phyloP scores from a whole-genome alignment of 2,888 invertebrate species.

The Athalia rosae region DNA sequence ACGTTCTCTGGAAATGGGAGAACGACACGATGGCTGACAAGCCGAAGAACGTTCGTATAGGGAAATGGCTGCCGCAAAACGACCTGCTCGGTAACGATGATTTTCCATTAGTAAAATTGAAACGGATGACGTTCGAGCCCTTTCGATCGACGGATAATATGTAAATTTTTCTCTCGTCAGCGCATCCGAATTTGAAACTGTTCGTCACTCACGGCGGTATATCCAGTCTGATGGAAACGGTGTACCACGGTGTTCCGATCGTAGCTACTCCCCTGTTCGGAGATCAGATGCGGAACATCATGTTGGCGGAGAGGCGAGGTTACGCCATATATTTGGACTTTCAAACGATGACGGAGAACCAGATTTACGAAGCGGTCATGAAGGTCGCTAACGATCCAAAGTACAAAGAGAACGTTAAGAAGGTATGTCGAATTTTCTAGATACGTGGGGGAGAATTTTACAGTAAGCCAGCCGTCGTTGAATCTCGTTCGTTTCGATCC shows the following conservation, averaged over 20 bases:
- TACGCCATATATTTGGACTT: slow-evolving; percentile 16
- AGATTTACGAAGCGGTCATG: slow-evolving; percentile 15
- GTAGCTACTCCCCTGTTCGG: slow-evolving; percentile 63
- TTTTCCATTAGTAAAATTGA: too few relatives aligned
- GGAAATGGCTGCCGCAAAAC: slow-evolving; percentile 71
- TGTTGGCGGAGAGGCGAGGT: slow-evolving; percentile 31
- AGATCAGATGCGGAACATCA: slow-evolving; percentile 62
- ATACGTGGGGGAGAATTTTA: too few relatives aligned
- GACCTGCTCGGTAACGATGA: slow-evolving; percentile 65
- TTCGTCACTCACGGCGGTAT: slow-evolving; percentile 65
- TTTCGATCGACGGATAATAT: neutral
- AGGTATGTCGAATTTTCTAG: too few relatives aligned
- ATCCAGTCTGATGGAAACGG: slow-evolving; percentile 60
- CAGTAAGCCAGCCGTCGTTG: too few relatives aligned
- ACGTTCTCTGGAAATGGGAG: slow-evolving; percentile 72
- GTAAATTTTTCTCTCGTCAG: slow-evolving; percentile 47
- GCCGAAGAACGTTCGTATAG: slow-evolving; percentile 66
- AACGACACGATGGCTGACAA: slow-evolving; percentile 63
- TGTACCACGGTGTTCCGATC: slow-evolving; percentile 60
- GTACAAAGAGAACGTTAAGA: slow-evolving; percentile 12
- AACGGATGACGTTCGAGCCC: too few relatives aligned
- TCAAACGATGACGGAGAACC: slow-evolving; percentile 19
- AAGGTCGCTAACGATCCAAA: slow-evolving; percentile 11
- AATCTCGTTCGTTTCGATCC: too few relatives aligned
- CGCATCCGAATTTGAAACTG: slow-evolving; percentile 58